These are phyloP conservation scores for Apotomis capreana DNA, from an alignment of 2,888 invertebrate genomes.

Conservation along the genomic window DNA sequence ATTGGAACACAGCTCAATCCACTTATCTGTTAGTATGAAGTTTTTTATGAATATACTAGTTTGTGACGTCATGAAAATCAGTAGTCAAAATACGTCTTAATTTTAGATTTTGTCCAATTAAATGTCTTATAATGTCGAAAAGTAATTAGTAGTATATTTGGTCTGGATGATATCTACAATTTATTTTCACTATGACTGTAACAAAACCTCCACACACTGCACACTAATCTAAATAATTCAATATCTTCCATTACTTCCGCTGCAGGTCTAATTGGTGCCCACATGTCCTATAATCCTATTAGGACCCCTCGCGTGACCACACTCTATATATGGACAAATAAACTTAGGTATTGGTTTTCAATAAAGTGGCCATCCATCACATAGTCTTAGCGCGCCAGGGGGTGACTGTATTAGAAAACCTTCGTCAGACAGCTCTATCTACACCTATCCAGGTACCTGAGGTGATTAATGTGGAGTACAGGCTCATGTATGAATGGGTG, in stretches of 20 bases:
- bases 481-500: background rate
- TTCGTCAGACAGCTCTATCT: slow-evolving; percentile 64
- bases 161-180: too few relatives aligned
- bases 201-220: background rate
- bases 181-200: too few relatives aligned
- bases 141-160: too few relatives aligned
- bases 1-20: too few relatives aligned
- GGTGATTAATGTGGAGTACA: slow-evolving; percentile 3
- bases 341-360: slow-evolving; percentile 76
- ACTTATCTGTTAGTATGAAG: too few relatives aligned
- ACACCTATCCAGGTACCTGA: slow-evolving; percentile 15
- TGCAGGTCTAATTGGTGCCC: slow-evolving; percentile 60
- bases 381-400: slow-evolving; percentile 74
- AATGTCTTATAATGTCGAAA: too few relatives aligned
- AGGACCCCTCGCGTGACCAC: slow-evolving; percentile 67
- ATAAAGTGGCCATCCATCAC: slow-evolving; percentile 80
- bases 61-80: too few relatives aligned
- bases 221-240: slow-evolving; percentile 20
- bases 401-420: slow-evolving; percentile 81
- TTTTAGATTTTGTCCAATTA: too few relatives aligned
- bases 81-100: too few relatives aligned
- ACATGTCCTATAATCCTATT: slow-evolving; percentile 60
- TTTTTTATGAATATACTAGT: too few relatives aligned
- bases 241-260: slow-evolving; percentile 25
- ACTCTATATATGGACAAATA: slow-evolving; percentile 57